Percentiles rank a stretch among this genome's conserved stretches.
phyloP scores from a whole-genome alignment of 1,140 invertebrate genomes.

The Sitodiplosis mosellana region DNA sequence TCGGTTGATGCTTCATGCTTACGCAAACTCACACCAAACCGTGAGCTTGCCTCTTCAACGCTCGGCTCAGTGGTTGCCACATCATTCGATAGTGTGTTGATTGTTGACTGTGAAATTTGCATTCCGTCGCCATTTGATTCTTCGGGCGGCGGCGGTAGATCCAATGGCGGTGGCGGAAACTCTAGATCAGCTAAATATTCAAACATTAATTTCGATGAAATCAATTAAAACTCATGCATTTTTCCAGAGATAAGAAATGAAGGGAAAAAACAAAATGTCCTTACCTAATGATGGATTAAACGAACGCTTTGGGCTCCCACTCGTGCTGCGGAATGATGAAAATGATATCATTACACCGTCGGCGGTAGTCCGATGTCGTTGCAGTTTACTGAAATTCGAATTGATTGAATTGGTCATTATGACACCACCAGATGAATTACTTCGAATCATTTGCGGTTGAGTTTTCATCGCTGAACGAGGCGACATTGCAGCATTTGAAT shows the following conservation, averaged over 20 bases:
- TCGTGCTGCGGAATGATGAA: slow-evolving; percentile 27
- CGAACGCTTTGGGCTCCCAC: slow-evolving; percentile 35
- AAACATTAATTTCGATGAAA: no score
- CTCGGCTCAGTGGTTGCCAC: slow-evolving; percentile 42
- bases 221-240: no score
- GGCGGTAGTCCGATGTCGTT: slow-evolving; percentile 27
- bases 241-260: no score
- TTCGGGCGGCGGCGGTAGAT: slow-evolving; percentile 53
- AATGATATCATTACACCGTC: slow-evolving; percentile 25
- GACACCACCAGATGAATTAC: slow-evolving; percentile 64
- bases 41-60: slow-evolving; percentile 47
- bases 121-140: slow-evolving; percentile 30
- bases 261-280: no score
- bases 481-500: not conserved
- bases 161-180: slow-evolving; percentile 64
- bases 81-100: slow-evolving; percentile 21
- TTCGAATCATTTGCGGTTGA: slow-evolving; percentile 62
- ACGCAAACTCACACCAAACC: slow-evolving; percentile 49
- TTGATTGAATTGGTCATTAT: slow-evolving; percentile 35
- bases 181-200: slow-evolving; percentile 61
- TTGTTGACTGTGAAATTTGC: slow-evolving; percentile 14
- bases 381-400: slow-evolving; percentile 27
- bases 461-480: slow-evolving; percentile 41
- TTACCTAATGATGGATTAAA: slow-evolving; percentile 29
- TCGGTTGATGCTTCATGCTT: slow-evolving; percentile 43